These are phyloP conservation scores for Pantala flavescens DNA, from an alignment of 1,140 invertebrate species.

Conservation along the genomic window DNA sequence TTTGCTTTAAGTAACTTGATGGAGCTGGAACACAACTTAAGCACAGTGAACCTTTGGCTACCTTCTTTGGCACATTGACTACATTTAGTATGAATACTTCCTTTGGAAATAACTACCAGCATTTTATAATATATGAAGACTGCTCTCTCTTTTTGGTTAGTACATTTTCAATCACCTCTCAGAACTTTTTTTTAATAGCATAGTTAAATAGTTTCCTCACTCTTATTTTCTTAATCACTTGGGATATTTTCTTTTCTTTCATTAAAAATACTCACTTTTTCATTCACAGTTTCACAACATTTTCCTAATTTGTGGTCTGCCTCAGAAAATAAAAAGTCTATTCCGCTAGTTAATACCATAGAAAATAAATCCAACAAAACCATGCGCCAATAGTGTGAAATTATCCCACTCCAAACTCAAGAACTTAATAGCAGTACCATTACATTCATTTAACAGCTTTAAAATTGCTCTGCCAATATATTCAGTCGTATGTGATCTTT, in stretches of 20 bases:
- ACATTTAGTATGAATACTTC: neutral
- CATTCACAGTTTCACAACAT: neutral
- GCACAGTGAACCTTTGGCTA: constrained; percentile 1
- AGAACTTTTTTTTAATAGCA: neutral
- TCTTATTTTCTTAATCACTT: neutral
- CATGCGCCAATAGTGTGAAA: no score
- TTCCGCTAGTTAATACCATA: no score
- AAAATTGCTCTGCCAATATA: no score
- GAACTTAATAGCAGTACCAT: no score
- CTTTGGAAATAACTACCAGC: neutral
- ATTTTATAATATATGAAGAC: neutral
- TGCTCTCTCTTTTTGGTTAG: constrained; percentile 1
- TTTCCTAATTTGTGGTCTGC: no score
- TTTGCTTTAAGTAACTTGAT: constrained; percentile 3
- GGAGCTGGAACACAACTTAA: neutral
- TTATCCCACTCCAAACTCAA: no score
- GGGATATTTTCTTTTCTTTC: neutral
- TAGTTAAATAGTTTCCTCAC: neutral
- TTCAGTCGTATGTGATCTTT: no score
- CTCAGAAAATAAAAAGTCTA: no score
- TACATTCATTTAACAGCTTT: no score
- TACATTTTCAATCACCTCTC: neutral
- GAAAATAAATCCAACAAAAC: no score
- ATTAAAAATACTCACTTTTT: neutral
- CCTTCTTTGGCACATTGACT: neutral